Conservation (phyloP, 2,113 vertebrate species). For the Zapus hudsonius region DNA sequence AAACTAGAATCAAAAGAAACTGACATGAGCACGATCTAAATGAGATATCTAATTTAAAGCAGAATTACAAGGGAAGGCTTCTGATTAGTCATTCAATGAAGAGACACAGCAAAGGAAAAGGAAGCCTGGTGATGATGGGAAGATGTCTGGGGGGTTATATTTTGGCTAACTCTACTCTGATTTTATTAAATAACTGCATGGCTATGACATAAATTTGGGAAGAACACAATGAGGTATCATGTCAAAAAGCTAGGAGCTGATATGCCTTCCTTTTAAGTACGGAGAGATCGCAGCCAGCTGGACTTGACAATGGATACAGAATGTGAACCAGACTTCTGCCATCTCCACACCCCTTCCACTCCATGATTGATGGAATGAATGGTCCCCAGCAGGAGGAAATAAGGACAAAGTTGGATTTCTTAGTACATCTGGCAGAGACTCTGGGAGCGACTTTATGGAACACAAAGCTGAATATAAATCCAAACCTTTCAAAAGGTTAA, state of each 20-base stretch:
- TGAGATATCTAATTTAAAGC: conserved; percentile 39
- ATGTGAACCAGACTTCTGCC: conserved; percentile 71
- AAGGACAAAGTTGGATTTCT: conserved; percentile 63
- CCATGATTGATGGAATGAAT: conserved; percentile 63
- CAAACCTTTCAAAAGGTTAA: conserved; percentile 56
- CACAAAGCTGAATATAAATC: conserved; percentile 62
- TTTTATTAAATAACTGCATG: conserved; percentile 63
- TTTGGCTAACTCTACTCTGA: conserved; percentile 42
- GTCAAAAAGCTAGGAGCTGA: conserved; percentile 57
- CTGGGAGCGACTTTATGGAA: conserved; percentile 61
- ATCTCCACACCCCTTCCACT: conserved; percentile 64
- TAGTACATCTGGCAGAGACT: conserved; percentile 60
- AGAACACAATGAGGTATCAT: conserved; percentile 43
- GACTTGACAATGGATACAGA: conserved; percentile 65
- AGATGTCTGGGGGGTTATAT: neutral
- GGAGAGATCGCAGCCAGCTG: conserved; percentile 60
- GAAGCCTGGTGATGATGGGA: neutral
- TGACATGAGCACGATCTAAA: conserved; percentile 36
- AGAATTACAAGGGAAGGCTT: conserved; percentile 16
- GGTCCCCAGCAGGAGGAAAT: conserved; percentile 56
- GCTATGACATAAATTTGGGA: conserved; percentile 53
- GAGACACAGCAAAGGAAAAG: neutral
- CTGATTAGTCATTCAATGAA: conserved; percentile 32
- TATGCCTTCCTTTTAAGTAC: conserved; percentile 56
- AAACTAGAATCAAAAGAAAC: conserved; percentile 6